Evolutionary conservation across 2,888 invertebrate species (phyloP).

Genomic region (Leucoptera coffeella): DNA sequence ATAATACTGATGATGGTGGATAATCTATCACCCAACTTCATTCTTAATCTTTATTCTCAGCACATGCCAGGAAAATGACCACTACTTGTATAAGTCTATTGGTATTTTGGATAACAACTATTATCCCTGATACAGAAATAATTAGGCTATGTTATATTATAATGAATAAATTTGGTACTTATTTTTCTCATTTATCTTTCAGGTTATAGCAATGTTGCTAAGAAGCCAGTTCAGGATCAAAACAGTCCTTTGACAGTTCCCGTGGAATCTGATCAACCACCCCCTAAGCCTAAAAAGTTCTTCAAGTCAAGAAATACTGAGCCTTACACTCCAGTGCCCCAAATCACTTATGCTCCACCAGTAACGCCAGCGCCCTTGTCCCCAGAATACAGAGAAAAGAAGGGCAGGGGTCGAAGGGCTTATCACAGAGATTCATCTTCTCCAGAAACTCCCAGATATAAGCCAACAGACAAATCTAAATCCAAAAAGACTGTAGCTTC

Average conservation of each 20-base stretch:
- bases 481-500: conserved; percentile 29
- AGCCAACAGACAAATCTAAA: conserved; percentile 29
- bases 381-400: conserved; percentile 40
- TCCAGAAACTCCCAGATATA: conserved; percentile 37
- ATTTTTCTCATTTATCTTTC: conserved; percentile 19
- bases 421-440: conserved; percentile 42
- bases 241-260: conserved; percentile 50
- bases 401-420: conserved; percentile 25
- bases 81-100: too few species aligned
- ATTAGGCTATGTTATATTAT: too few species aligned
- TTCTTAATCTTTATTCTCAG: too few species aligned
- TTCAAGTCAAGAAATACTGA: conserved; percentile 80
- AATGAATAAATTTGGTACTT: not conserved
- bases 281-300: conserved; percentile 81
- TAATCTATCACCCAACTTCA: too few species aligned
- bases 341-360: conserved; percentile 45
- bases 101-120: too few species aligned
- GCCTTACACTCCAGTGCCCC: conserved; percentile 48
- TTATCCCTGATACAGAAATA: too few species aligned
- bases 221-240: conserved; percentile 46
- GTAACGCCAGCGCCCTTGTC: conserved; percentile 36
- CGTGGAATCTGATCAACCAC: conserved; percentile 42
- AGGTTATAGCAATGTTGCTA: conserved; percentile 35
- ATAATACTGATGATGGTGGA: too few species aligned
- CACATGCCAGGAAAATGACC: too few species aligned